Evolutionary conservation across 2,888 invertebrate genomes (phyloP), one percentile per base, ranked within the genome.

Genomic region (Perithous albicinctus): DNA sequence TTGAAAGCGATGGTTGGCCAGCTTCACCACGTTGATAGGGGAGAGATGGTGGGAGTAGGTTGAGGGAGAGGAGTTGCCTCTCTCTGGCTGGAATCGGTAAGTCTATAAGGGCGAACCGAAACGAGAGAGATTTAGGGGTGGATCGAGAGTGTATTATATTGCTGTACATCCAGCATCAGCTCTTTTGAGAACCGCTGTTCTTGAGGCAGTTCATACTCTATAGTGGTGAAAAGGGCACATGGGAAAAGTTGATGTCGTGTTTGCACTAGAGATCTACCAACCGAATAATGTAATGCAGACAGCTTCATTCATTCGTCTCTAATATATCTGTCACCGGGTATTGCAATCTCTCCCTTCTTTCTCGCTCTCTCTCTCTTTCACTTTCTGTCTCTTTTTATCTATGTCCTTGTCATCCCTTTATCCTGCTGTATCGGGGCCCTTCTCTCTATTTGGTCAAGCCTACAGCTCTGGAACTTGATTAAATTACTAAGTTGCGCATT

Each of bases 181-280:
- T n/a, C 64, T 38, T 77, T 83, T 84, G 84, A 85, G 85, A 84
- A 84, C 85, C 85, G 20, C 85, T 85, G 85, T 43, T 46, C 26
- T 32, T 29, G 51, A 43, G 23, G 38, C 26, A 23, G 20, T 32
- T 38, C 15, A 70, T 63, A 10, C 75, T n/a, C n/a, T 29, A 29
- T 85, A 72, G 74, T 73, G 75, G 70, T 51, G 61, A 78, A 81
- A 83, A 79, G 85, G 79, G 85, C 75, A 86, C 92, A 91, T 92
- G 92, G 92, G 92, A 92, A 92, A 92, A 91, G 90, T 91, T 90
- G 89, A 90, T 88, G 89, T 89, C 89, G 87, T 92, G 90, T 92
- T 92, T 92, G 91, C 88, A 88, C 89, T 90, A 87, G 89, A 91
- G 92, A 92, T 92, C 89, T 84, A 89, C 87, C 88, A 89, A 87